These are phyloP conservation scores for Engystomops pustulosus DNA, from an alignment of 2,113 vertebrate species.

Conservation along the genomic window DNA sequence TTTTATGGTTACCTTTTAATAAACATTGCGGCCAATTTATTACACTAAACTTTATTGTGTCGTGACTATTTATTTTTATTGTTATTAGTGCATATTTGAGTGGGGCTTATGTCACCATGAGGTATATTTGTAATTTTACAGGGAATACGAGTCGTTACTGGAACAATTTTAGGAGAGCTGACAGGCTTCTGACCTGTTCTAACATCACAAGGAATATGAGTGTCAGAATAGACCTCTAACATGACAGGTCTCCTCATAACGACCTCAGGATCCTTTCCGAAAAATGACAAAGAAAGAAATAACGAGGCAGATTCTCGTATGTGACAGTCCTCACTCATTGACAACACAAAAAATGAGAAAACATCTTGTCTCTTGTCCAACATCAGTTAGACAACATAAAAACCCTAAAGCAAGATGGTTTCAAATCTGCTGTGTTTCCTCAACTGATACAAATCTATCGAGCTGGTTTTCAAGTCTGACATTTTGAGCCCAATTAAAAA, in stretches of 20 bases:
- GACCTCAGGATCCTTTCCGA: neutral
- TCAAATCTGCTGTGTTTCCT: neutral
- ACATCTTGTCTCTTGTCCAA: neutral
- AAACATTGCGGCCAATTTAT: too few relatives aligned
- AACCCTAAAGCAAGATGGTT: neutral
- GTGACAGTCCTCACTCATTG: neutral
- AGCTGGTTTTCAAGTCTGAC: neutral
- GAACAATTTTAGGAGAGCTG: neutral
- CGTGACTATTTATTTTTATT: too few relatives aligned
- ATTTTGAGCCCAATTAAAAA: too few relatives aligned
- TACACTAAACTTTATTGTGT: too few relatives aligned
- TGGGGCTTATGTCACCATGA: too few relatives aligned
- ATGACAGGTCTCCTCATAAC: neutral
- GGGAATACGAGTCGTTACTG: too few relatives aligned
- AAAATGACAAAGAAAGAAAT: neutral
- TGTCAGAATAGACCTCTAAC: neutral
- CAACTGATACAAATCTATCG: neutral
- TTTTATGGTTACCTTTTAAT: too few relatives aligned
- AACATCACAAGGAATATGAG: constrained; percentile 3
- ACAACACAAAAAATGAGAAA: neutral
- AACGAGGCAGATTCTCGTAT: neutral
- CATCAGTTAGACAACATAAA: neutral
- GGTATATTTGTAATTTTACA: too few relatives aligned
- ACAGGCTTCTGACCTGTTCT: neutral
- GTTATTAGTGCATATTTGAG: too few relatives aligned